Base-by-base conservation (phyloP, 1,140 invertebrate species). In the fruit fly (Drosophila melanogaster) region DNA sequence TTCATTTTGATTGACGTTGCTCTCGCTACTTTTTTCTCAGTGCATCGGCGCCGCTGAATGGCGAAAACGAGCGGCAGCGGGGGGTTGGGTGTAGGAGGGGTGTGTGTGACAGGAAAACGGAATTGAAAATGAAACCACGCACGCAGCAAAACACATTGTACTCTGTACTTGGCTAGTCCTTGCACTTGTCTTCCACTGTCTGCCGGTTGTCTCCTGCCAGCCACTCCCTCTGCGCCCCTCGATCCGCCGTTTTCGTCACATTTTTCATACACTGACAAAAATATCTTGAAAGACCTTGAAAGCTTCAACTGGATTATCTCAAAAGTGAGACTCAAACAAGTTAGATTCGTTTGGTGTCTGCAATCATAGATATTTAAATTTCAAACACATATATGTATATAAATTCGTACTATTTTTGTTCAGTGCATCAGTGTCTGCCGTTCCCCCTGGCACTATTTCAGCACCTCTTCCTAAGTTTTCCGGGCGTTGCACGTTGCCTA, bases 41-140 rank as follows among this genome's bases (percentile, higher is more conserved):
- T 60, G 56, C 4, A 59, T 17, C 8, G 1, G 11, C 5, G 5
- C 17, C 26, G 17, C 26, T 35, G 57, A 11, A 19, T 33, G 59
- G 17, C 38, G 60, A 26, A 54, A 59, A 54, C 44, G n/a, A 41
- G 19, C 12, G 40, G 2, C n/a, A 8, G 26, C 7, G 26, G 26
- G 11, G 54, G 22, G 2, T 7, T 11, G 14, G 12, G 26, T 10
- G 30, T 11, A n/a, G 19, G 22, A 22, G 35, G 56, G n/a, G n/a
- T n/a, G 56, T 30, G 26, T 44, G 26, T 35, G 43, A 15, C 33
- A 26, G 47, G 30, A 10, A 65, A 67, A 69, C 33, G 33, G 35
- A 69, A 69, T 46, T 67, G 62, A 69, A 66, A 69, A 70, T 70
- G 66, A 69, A 70, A 70, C 66, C 66, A 70, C 64, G 66, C 66